Conservation (phyloP, 2,797 vertebrate species). For the Vespertilio murinus region DNA sequence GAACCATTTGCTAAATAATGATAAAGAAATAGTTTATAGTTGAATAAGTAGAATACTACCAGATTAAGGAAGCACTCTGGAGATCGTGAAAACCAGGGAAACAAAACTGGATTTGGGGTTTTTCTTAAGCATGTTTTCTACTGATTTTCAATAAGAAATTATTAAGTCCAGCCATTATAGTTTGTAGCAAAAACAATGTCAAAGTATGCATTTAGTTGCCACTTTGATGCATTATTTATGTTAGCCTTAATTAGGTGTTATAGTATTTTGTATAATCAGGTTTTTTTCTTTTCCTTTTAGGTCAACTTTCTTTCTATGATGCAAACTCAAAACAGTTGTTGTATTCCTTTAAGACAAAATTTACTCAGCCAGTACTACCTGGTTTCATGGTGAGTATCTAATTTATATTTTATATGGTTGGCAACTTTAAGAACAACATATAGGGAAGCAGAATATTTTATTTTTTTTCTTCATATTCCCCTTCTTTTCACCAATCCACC, state of each 20-base stretch:
- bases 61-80: not conserved
- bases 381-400: slow-evolving; percentile 93
- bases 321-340: slow-evolving; percentile 91
- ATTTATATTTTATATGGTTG: slow-evolving; percentile 39
- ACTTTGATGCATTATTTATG: slow-evolving; percentile 19
- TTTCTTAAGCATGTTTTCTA: slow-evolving; percentile 5
- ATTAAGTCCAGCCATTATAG: not conserved
- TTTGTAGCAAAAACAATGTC: slow-evolving; percentile 36
- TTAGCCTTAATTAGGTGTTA: slow-evolving; percentile 29
- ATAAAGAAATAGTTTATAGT: not conserved
- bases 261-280: slow-evolving; percentile 20
- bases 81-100: slow-evolving; percentile 22
- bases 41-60: not conserved
- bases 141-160: slow-evolving; percentile 49
- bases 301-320: slow-evolving; percentile 93
- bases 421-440: slow-evolving; percentile 34
- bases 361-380: slow-evolving; percentile 92
- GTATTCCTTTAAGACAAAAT: slow-evolving; percentile 93
- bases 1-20: slow-evolving; percentile 32
- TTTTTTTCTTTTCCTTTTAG: slow-evolving; percentile 81
- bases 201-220: not conserved
- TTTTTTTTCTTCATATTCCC: slow-evolving; percentile 6
- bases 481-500: not conserved
- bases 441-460: not conserved
- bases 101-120: slow-evolving; percentile 13